Conservation (phyloP, 2,797 vertebrate genomes). For the Chanos chanos region DNA sequence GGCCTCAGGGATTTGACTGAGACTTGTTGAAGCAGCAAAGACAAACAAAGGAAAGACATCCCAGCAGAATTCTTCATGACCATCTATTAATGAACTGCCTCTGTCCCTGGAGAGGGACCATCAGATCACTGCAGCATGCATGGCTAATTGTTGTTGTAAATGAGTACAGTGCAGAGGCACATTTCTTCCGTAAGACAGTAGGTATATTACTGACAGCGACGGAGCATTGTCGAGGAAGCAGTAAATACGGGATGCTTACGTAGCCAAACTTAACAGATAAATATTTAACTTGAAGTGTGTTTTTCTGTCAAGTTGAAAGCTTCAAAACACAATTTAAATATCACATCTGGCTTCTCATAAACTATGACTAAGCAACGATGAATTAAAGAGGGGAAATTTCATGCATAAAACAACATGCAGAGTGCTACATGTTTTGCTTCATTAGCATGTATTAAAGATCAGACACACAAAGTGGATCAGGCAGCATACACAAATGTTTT, state of each 20-base stretch:
- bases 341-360: neutral
- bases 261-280: neutral
- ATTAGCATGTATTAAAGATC: neutral
- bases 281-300: neutral
- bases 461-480: slow-evolving; percentile 3
- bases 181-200: too few relatives aligned
- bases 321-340: neutral
- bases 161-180: too few relatives aligned
- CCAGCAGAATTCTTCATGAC: neutral
- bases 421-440: neutral
- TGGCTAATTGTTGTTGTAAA: too few relatives aligned
- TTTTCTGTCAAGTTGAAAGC: neutral
- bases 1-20: neutral
- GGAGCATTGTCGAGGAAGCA: too few relatives aligned
- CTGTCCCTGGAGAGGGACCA: too few relatives aligned
- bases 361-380: neutral
- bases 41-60: slow-evolving; percentile 1
- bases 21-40: slow-evolving; percentile 7
- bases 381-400: neutral
- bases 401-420: neutral
- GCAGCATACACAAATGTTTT: neutral
- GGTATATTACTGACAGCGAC: too few relatives aligned
- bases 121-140: too few relatives aligned
- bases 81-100: too few relatives aligned
- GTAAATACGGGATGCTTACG: neutral